phyloP scores from a whole-genome alignment of 2,797 vertebrate genomes.

The Petrocephalus sullivani region DNA sequence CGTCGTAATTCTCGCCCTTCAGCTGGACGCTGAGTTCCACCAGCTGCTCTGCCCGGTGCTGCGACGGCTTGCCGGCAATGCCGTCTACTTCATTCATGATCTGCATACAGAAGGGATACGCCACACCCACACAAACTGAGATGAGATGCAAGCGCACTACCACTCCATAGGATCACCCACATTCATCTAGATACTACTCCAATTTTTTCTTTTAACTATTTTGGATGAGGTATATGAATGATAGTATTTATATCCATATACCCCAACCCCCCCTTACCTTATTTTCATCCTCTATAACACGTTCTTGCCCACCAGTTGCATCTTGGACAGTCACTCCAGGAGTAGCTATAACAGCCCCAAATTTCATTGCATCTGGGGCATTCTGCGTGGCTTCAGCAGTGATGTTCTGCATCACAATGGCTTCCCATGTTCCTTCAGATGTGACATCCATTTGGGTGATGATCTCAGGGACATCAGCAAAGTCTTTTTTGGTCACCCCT shows the following conservation, averaged over 20 bases:
- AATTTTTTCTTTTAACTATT: not conserved
- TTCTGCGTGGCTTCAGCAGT: conserved; percentile 27
- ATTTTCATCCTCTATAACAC: conserved; percentile 45
- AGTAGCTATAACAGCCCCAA: conserved; percentile 50
- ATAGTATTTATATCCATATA: not conserved
- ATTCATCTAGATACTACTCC: not conserved
- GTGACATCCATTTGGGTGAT: conserved; percentile 11
- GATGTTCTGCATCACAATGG: not conserved
- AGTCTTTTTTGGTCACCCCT: conserved; percentile 21
- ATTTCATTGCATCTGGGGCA: conserved; percentile 33
- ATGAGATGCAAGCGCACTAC: no score
- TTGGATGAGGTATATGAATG: not conserved
- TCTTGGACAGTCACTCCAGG: conserved; percentile 29
- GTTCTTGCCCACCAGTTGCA: conserved; percentile 24
- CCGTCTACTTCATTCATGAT: conserved; percentile 77
- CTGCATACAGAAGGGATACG: conserved; percentile 47
- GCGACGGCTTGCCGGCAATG: conserved; percentile 49
- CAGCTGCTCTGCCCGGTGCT: conserved; percentile 65
- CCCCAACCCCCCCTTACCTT: conserved; percentile 44
- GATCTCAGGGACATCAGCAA: not conserved
- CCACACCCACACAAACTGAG: not conserved
- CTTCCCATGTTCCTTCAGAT: not conserved
- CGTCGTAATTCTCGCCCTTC: conserved; percentile 65
- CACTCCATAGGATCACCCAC: not conserved
- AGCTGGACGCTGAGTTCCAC: conserved; percentile 80